phyloP scores from a whole-genome alignment of 2,888 invertebrate genomes.

The Siphlonurus alternatus region DNA sequence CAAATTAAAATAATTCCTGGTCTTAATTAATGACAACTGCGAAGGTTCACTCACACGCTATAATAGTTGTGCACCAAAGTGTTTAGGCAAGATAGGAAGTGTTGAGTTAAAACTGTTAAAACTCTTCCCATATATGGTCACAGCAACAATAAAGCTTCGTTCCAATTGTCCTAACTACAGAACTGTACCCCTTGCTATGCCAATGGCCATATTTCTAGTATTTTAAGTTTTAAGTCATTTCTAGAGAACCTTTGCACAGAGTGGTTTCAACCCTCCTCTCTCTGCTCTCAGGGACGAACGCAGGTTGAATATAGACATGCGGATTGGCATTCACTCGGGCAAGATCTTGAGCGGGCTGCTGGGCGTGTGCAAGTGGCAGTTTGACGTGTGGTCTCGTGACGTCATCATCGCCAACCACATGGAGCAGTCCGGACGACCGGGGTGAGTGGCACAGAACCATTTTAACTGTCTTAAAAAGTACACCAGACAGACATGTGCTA shows the following conservation, averaged over 20 bases:
- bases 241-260: no score
- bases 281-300: conserved; percentile 56
- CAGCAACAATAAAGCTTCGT: no score
- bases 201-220: neutral
- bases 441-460: conserved; percentile 43
- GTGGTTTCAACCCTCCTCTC: no score
- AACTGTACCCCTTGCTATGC: neutral
- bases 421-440: conserved; percentile 82
- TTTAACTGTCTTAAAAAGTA: neutral
- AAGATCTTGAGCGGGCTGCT: conserved; percentile 80
- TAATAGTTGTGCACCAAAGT: no score
- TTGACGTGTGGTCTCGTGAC: conserved; percentile 89
- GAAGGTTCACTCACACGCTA: no score
- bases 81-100: no score
- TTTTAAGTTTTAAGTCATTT: no score
- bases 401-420: conserved; percentile 89
- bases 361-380: conserved; percentile 90
- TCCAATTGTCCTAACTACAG: neutral
- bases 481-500: no score
- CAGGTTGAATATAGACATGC: conserved; percentile 79
- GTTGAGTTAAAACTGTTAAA: no score
- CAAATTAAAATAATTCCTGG: no score
- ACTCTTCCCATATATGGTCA: no score
- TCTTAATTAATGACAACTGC: no score
- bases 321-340: conserved; percentile 90